These are phyloP conservation scores for Nyctibius bracteatus DNA, from an alignment of 2,113 vertebrate genomes.

Conservation along the genomic window DNA sequence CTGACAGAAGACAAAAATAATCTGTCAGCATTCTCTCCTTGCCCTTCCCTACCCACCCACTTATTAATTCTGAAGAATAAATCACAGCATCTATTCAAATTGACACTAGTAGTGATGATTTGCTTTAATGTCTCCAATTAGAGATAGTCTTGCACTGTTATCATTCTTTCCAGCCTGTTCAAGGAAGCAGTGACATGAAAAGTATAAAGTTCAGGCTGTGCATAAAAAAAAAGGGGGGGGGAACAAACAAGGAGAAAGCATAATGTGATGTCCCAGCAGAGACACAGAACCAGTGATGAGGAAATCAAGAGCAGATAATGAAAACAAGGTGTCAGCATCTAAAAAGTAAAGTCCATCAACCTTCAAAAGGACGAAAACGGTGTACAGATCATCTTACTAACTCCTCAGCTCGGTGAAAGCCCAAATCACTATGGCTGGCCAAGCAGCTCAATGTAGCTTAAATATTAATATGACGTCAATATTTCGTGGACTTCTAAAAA, in stretches of 20 bases:
- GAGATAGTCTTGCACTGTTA: neutral
- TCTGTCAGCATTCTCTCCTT: neutral
- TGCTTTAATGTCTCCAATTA: neutral
- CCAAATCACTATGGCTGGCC: neutral
- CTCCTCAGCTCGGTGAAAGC: neutral
- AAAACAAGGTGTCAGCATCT: neutral
- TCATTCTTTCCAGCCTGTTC: neutral
- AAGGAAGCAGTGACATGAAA: neutral
- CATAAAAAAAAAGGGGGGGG: neutral
- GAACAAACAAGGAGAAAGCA: neutral
- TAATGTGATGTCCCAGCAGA: neutral
- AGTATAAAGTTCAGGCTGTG: neutral
- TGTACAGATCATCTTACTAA: neutral
- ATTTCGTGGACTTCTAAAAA: neutral
- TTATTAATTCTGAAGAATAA: neutral
- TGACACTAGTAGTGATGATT: neutral
- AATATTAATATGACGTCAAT: neutral
- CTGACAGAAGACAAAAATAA: neutral
- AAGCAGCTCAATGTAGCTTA: neutral
- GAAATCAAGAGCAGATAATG: neutral
- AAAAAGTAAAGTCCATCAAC: constrained; percentile 16
- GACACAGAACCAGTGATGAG: neutral
- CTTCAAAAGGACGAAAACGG: neutral
- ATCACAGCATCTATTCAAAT: neutral
- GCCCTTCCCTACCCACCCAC: neutral